These are phyloP conservation scores for Buteo buteo DNA, from an alignment of 2,113 vertebrate species.

Conservation along the genomic window DNA sequence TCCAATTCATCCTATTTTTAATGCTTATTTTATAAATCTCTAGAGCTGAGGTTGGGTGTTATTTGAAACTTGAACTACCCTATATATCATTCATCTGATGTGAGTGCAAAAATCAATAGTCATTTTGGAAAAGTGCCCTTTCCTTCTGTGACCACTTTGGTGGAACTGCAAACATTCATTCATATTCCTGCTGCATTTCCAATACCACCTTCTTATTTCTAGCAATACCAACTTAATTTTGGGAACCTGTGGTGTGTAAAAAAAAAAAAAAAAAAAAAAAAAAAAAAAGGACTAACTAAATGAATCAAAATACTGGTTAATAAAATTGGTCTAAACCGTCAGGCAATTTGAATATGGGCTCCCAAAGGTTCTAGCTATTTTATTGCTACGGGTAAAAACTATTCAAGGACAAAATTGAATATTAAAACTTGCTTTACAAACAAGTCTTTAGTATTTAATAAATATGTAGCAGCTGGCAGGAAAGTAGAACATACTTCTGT, in stretches of 20 bases:
- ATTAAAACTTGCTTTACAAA: slow-evolving; percentile 64
- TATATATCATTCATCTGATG: neutral
- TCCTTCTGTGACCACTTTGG: slow-evolving; percentile 18
- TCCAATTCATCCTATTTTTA: neutral
- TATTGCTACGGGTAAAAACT: slow-evolving; percentile 55
- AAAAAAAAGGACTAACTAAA: slow-evolving; percentile 17
- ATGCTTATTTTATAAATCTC: slow-evolving; percentile 7
- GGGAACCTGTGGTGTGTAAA: slow-evolving; percentile 27
- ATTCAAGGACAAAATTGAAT: slow-evolving; percentile 66
- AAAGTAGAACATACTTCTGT: slow-evolving; percentile 1
- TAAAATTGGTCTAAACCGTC: slow-evolving; percentile 31
- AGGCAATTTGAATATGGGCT: slow-evolving; percentile 51
- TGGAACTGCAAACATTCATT: slow-evolving; percentile 35
- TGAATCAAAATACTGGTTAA: slow-evolving; percentile 33
- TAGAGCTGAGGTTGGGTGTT: neutral
- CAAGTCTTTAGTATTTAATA: slow-evolving; percentile 56
- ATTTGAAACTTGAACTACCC: neutral
- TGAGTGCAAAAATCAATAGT: slow-evolving; percentile 15
- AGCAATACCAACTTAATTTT: slow-evolving; percentile 52
- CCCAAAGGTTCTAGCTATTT: slow-evolving; percentile 38
- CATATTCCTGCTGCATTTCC: slow-evolving; percentile 21
- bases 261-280: neutral
- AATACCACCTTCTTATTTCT: slow-evolving; percentile 6
- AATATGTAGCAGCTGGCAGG: slow-evolving; percentile 39
- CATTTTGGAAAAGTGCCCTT: slow-evolving; percentile 23